Conservation (phyloP, 2,797 vertebrate species). For the Morelia viridis region DNA sequence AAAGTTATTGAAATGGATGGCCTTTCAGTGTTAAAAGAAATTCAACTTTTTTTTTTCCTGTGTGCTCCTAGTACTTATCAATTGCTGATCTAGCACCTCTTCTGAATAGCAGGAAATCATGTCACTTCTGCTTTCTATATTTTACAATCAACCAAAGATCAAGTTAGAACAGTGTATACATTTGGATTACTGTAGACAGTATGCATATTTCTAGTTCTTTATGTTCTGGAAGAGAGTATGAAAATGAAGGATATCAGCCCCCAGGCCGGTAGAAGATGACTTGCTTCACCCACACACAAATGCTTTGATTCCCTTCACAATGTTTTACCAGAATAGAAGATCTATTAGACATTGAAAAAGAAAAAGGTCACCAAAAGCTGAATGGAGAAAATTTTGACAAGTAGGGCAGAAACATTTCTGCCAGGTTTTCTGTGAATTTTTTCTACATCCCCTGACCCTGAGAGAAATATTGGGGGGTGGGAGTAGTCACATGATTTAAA, state of each 20-base stretch:
- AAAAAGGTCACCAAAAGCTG: background rate
- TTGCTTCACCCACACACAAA: background rate
- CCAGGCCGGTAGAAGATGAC: background rate
- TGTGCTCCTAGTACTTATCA: background rate
- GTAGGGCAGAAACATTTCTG: background rate
- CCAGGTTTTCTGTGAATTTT: background rate
- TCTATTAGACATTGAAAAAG: background rate
- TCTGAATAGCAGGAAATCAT: background rate
- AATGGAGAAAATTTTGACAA: background rate
- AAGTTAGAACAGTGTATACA: background rate
- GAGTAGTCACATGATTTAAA: background rate
- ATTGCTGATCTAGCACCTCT: background rate
- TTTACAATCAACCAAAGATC: background rate
- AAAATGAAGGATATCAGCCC: background rate
- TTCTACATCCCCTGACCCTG: background rate
- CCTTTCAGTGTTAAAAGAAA: slow-evolving; percentile 10
- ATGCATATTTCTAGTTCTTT: background rate
- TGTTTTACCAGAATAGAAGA: background rate
- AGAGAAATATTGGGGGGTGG: background rate
- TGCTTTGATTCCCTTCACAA: background rate
- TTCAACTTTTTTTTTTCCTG: background rate
- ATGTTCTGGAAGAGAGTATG: background rate
- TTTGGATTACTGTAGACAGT: background rate
- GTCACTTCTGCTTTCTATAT: background rate
- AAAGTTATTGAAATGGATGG: slow-evolving; percentile 29